Conservation (phyloP, 2,888 invertebrate genomes). For the Cerastis leucographa region DNA sequence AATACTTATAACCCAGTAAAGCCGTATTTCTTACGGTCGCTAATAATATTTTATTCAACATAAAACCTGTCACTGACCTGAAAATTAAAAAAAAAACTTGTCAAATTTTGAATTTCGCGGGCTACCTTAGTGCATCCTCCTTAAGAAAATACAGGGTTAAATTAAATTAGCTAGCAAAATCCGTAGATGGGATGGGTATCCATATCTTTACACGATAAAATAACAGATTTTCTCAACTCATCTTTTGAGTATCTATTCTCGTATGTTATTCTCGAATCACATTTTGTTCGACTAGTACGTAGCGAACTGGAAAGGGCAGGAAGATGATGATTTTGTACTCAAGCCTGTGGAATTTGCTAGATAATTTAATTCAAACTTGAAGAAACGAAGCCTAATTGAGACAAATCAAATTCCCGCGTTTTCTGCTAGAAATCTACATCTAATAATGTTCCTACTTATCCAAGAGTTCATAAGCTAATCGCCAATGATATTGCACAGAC, state of each 20-base stretch:
- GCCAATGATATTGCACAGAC: slow-evolving; percentile 58
- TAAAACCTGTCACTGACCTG: too few species aligned
- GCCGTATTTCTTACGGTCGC: too few species aligned
- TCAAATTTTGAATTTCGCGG: too few species aligned
- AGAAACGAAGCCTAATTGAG: neutral
- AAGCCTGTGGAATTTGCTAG: neutral
- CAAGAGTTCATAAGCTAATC: slow-evolving; percentile 23
- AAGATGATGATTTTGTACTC: too few species aligned
- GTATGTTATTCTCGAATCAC: too few species aligned
- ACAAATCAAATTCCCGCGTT: neutral
- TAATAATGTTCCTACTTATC: slow-evolving; percentile 16
- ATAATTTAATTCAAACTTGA: neutral
- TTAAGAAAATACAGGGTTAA: slow-evolving; percentile 25
- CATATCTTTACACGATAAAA: neutral
- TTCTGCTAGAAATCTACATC: neutral
- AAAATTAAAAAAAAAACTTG: too few species aligned
- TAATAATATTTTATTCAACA: too few species aligned
- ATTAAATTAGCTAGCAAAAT: neutral
- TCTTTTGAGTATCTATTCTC: too few species aligned
- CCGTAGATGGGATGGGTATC: neutral
- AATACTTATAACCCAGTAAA: too few species aligned
- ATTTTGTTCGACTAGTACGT: neutral
- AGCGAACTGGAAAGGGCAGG: neutral
- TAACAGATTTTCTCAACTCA: too few species aligned
- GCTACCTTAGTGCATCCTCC: too few species aligned